Conservation (phyloP, 2,888 invertebrate species). For the Linnaemya tessellans region DNA sequence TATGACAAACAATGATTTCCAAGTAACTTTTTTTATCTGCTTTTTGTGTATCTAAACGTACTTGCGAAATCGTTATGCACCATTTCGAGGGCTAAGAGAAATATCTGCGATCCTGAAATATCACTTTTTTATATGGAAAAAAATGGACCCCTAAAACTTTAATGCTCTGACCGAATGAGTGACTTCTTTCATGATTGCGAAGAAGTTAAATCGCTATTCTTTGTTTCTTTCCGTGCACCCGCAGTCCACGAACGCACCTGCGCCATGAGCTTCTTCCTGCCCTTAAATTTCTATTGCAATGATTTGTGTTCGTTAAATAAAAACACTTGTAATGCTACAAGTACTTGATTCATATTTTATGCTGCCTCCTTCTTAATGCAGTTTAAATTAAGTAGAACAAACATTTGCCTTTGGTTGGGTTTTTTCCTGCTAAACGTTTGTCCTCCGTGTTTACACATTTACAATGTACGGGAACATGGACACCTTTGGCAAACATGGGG, state of each 20-base stretch:
- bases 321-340: neutral
- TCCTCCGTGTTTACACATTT: neutral
- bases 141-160: too few species aligned
- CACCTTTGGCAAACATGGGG: slow-evolving; percentile 56
- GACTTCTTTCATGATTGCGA: too few species aligned
- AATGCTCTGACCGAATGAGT: too few species aligned
- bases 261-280: slow-evolving; percentile 20
- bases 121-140: too few species aligned
- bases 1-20: too few species aligned
- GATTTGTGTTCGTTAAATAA: neutral
- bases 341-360: slow-evolving; percentile 35
- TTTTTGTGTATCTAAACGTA: too few species aligned
- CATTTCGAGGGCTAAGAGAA: too few species aligned
- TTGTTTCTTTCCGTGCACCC: too few species aligned
- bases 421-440: neutral
- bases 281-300: neutral
- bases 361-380: slow-evolving; percentile 20
- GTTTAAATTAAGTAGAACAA: slow-evolving; percentile 12
- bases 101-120: too few species aligned
- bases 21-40: too few species aligned
- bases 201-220: too few species aligned
- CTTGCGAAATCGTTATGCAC: too few species aligned
- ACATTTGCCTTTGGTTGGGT: slow-evolving; percentile 9
- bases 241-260: slow-evolving; percentile 15
- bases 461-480: neutral